Percentiles rank a stretch among this genome's conserved stretches.
Evolutionary conservation across 2,888 invertebrate genomes (phyloP).

Genomic region (Temnothorax rugatulus): DNA sequence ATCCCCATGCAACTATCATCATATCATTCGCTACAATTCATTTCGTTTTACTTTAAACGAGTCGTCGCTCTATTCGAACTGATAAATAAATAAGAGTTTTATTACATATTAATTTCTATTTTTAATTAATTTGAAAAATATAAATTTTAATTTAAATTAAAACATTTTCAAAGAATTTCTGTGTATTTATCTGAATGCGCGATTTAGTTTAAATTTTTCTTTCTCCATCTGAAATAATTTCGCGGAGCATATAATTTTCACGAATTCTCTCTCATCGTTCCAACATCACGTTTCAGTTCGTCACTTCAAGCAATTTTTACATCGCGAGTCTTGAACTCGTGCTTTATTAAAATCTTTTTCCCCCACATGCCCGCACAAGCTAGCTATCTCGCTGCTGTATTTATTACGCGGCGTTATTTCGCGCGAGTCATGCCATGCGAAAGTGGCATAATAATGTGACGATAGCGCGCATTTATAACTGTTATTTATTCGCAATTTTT

Average conservation of each 20-base stretch:
- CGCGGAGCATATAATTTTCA: not conserved
- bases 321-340: constrained; percentile 20
- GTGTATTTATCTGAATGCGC: not conserved
- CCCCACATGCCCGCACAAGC: not conserved
- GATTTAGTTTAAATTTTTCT: not conserved
- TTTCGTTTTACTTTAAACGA: not conserved
- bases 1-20: not conserved
- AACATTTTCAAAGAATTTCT: not conserved
- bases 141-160: not conserved
- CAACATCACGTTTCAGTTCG: not conserved
- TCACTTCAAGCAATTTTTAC: constrained; percentile 3
- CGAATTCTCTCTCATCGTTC: not conserved
- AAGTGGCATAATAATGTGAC: constrained; percentile 41
- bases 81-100: not conserved
- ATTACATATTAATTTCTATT: not conserved
- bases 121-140: constrained; percentile 3
- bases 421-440: constrained; percentile 41
- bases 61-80: not conserved
- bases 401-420: constrained; percentile 30
- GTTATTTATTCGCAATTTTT: constrained; percentile 30
- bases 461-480: constrained; percentile 42
- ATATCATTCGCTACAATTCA: constrained; percentile 1
- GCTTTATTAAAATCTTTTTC: constrained; percentile 34
- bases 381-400: constrained; percentile 5
- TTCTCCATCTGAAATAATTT: not conserved